phyloP scores from a whole-genome alignment of 2,797 vertebrate species.

The Bovichtus variegatus region DNA sequence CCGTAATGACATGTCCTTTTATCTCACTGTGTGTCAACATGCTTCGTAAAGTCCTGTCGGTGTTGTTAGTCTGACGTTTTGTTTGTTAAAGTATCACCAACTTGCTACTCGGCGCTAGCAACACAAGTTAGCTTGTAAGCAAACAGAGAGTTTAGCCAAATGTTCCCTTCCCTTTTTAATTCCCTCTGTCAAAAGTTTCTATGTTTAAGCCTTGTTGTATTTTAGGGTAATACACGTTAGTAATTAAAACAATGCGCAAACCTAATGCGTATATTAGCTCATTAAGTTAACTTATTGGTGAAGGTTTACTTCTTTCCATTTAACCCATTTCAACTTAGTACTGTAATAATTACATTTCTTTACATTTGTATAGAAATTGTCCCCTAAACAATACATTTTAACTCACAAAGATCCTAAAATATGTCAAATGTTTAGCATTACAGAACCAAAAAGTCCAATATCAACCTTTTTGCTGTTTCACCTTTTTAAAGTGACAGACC shows the following conservation, averaged over 20 bases:
- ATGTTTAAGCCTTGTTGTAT: too few relatives aligned
- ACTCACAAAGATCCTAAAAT: too few relatives aligned
- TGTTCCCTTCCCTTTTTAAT: background rate
- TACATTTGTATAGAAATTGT: background rate
- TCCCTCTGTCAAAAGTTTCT: background rate
- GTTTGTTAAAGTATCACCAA: background rate
- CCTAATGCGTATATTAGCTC: background rate
- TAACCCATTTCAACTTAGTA: background rate
- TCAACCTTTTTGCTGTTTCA: background rate
- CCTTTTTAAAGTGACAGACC: background rate
- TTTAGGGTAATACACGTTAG: background rate
- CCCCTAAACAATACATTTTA: background rate
- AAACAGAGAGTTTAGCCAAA: background rate
- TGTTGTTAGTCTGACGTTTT: background rate
- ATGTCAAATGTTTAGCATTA: background rate
- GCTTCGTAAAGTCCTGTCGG: background rate
- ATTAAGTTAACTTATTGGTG: background rate
- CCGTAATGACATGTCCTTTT: fast-evolving
- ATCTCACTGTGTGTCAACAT: fast-evolving
- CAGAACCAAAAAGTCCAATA: background rate
- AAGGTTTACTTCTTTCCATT: background rate
- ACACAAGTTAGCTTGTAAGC: conserved; percentile 36
- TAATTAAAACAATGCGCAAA: background rate
- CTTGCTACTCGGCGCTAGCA: conserved; percentile 43
- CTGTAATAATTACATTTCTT: too few relatives aligned